Base-by-base conservation (phyloP, 1,140 invertebrate genomes). In the Harpegnathos saltator region DNA sequence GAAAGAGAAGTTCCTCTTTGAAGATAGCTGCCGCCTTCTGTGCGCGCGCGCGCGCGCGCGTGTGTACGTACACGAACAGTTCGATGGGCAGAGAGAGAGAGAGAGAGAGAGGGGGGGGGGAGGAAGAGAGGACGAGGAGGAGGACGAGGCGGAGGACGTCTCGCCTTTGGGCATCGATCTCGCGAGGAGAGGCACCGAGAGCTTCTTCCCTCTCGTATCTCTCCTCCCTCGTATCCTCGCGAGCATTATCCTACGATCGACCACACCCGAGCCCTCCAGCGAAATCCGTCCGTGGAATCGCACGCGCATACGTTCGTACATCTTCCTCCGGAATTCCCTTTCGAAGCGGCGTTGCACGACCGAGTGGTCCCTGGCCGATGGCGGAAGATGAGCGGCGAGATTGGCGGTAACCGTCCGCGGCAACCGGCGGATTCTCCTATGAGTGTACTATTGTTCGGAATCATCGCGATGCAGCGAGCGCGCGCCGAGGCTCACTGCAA, bases 211-310 rank as follows among this genome's bases (percentile, higher is more conserved):
- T 78, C 80, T 56, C 54, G 52, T 63, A 75, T 61, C 77, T 50
- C 59, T 77, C 44, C 85, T 74, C 68, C 83, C 73, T 84, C 86
- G 50, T 84, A 78, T 83, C 73, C 74, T 72, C 33, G 69, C 82
- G 56, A 68, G 73, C 84, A 90, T 90, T 90, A 92, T 92, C 91
- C 89, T 85, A 86, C 80, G 86, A 92, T 93, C 92, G 90, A 85
- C 91, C 92, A 92, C 92, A 91, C 91, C 91, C 92, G 90, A 81
- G 84, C 89, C 91, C 91, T 87, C 84, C 74, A 91, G 91, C 91
- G 84, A 89, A 84, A 87, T 88, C 74, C 74, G 68, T 84, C n/a
- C 85, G 74, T 88, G 61, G 66, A 78, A 88, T 88, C 50, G 83
- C 83, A 84, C 78, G n/a, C 72, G 56, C 73, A 73, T 56, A 54